Evolutionary conservation across 2,113 vertebrate species (phyloP).

Genomic region (Mohoua ochrocephala): DNA sequence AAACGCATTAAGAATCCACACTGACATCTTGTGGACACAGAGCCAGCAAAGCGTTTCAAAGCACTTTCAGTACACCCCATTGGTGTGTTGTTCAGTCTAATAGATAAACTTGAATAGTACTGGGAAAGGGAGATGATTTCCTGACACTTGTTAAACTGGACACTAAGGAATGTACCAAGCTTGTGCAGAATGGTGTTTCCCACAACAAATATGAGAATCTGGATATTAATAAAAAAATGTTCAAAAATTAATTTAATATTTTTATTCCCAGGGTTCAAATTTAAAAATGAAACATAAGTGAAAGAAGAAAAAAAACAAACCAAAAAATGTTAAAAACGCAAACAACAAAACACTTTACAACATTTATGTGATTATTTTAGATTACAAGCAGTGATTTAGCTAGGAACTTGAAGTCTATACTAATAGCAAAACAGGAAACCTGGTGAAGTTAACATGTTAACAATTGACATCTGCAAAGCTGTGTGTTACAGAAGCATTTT

Average conservation of each 20-base stretch:
- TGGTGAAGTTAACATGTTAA: neutral
- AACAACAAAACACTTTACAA: neutral
- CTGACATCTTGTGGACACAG: slow-evolving; percentile 49
- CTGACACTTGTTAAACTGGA: neutral
- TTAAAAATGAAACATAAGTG: neutral
- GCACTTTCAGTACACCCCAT: neutral
- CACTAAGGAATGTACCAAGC: neutral
- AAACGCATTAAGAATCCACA: neutral
- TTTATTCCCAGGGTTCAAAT: neutral
- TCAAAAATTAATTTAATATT: neutral
- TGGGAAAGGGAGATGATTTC: neutral
- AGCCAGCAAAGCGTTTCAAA: neutral
- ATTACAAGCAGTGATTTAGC: neutral
- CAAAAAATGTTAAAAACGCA: no score
- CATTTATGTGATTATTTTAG: neutral
- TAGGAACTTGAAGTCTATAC: neutral
- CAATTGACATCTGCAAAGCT: neutral
- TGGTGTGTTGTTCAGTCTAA: neutral
- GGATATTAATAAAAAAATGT: neutral
- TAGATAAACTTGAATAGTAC: neutral
- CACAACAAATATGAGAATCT: neutral
- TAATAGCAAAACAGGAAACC: neutral
- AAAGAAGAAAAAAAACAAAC: neutral
- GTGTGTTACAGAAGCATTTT: neutral
- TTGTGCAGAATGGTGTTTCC: neutral